Conservation (phyloP, 2,113 vertebrate genomes). For the Atrichornis clamosus region DNA sequence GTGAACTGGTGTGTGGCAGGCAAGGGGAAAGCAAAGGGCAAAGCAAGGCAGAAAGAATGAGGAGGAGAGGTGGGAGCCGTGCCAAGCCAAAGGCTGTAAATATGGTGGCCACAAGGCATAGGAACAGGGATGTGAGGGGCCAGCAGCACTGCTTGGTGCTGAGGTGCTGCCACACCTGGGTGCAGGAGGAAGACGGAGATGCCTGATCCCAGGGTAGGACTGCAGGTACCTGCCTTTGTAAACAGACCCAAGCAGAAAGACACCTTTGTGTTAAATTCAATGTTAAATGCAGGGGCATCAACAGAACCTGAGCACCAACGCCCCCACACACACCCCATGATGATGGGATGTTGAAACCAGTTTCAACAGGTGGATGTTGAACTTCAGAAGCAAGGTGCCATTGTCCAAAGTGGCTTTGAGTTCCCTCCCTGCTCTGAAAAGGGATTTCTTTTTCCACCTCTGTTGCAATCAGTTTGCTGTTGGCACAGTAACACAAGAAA, state of each 20-base stretch:
- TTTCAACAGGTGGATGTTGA: neutral
- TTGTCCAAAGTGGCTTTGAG: neutral
- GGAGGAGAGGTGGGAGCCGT: neutral
- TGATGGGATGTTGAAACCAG: neutral
- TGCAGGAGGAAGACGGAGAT: neutral
- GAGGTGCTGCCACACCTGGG: neutral
- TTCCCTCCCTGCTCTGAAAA: neutral
- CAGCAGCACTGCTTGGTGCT: neutral
- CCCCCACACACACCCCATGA: neutral
- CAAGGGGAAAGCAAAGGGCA: neutral
- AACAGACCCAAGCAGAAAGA: neutral
- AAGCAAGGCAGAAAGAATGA: neutral
- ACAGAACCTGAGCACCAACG: neutral
- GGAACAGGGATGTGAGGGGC: neutral
- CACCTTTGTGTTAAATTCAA: neutral
- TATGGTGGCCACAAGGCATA: fast-evolving
- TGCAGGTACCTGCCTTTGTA: neutral
- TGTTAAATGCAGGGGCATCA: neutral
- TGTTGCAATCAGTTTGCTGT: neutral
- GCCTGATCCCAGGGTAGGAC: neutral
- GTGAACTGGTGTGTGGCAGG: neutral
- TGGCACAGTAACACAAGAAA: neutral
- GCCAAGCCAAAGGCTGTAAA: neutral
- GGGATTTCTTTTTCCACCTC: neutral
- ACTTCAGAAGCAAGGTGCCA: neutral